These are phyloP conservation scores for Kuschelorhynchus macadamiae DNA, from an alignment of 2,888 invertebrate genomes.

Conservation along the genomic window DNA sequence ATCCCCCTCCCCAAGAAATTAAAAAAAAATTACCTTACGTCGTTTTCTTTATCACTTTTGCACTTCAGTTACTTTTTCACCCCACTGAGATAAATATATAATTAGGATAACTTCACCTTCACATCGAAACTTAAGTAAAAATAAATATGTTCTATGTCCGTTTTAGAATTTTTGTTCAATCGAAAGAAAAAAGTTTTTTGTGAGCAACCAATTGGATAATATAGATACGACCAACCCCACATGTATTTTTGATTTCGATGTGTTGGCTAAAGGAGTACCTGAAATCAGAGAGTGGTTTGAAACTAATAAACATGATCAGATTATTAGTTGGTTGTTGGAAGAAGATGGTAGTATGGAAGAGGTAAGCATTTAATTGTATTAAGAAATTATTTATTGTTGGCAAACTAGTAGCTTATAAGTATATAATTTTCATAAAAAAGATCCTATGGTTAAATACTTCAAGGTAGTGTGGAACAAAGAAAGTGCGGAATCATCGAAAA, in stretches of 20 bases:
- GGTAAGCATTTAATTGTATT: slow-evolving; percentile 8
- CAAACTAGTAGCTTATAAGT: no score
- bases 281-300: not conserved
- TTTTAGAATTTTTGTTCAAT: slow-evolving; percentile 7
- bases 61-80: no score
- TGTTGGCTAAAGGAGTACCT: slow-evolving; percentile 2
- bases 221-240: slow-evolving; percentile 4
- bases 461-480: no score
- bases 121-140: no score
- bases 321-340: slow-evolving; percentile 24
- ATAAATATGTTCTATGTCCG: not conserved
- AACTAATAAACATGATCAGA: not conserved
- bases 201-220: slow-evolving; percentile 18
- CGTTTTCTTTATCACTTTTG: no score
- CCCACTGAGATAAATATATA: no score
- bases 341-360: slow-evolving; percentile 22
- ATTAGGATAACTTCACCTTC: no score
- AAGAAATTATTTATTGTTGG: slow-evolving; percentile 6
- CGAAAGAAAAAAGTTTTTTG: not conserved
- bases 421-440: no score
- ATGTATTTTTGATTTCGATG: slow-evolving; percentile 18
- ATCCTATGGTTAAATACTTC: no score
- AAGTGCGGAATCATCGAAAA: no score
- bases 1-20: no score
- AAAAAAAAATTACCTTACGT: no score